Evolutionary conservation across 2,113 vertebrate species (phyloP), one percentile per base, ranked within the genome.

Genomic region (Caretta caretta): DNA sequence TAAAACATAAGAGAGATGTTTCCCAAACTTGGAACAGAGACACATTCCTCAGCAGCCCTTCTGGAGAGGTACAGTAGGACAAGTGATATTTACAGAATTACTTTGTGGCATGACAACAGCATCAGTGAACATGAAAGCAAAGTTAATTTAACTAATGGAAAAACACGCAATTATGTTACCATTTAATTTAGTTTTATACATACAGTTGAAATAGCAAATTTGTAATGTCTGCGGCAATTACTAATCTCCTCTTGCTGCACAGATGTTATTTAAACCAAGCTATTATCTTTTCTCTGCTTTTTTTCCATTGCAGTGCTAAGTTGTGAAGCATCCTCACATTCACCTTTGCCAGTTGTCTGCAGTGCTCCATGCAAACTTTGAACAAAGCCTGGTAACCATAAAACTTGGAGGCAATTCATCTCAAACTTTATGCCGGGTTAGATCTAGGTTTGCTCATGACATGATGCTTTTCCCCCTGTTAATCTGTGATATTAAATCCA

Each of bases 1-100:
- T 69, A 94, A 80, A 96, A 94, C 92, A 93, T 94, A 94, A 17
- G 53, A 69, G 94, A 94, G 83, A 96, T 94, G 93, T 54, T 20
- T 93, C 5, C 38, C 90, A 93, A 93, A 87, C 86, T 89, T 93
- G 90, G 87, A 76, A 35, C 53, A 57, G 50, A 42, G 80, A 72
- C 0, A 0, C 78, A 31, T 90, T 50, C 86, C 83, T 83, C 80
- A 79, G 90, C 46, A 94, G 90, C 76, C 27, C 48, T 93, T 76
- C 80, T 51, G 84, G 27, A 95, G 84, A 76, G 84, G 72, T 78
- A 82, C 86, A 97, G 72, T 56, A 89, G 29, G 49, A 1, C 27
- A 25, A 42, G 24, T 46, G n/a, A 78, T 46, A 5, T 54, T 79
- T 65, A 96, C 88, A 90, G 90, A 29, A 65, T 72, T 87, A 5